Base-by-base conservation (phyloP, 2,888 invertebrate species). In the Melanchra persicariae region DNA sequence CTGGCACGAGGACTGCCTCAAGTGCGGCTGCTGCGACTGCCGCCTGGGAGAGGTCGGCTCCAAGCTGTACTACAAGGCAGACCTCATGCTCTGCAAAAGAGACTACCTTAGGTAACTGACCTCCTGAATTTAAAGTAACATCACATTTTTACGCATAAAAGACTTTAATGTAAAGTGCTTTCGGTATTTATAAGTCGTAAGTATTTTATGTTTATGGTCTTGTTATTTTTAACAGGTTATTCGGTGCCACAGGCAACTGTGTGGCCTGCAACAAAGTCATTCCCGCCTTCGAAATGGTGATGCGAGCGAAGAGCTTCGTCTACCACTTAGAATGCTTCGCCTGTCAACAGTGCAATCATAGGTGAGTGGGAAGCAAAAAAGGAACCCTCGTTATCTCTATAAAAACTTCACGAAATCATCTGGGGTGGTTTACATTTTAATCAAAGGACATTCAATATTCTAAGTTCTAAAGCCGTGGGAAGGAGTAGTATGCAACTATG, bases 271-370 rank as follows among this genome's bases (percentile, higher is more conserved):
- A 97, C 95, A 98, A 99, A 97, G 98, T 98, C 91, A 99, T 99
- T 93, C 98, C 98, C 77, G 98, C 99, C 83, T 99, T 98, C 95
- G 99, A 99, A 96, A 98, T 99, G 98, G 99, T 99, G 88, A 99
- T 99, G 99, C 97, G 98, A 93, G 98, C 98, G 84, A 97, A 98
- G 94, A 98, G 97, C 90, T 98, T 98, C 94, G 98, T 99, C 82
- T 99, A 99, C 96, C 99, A 99, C 95, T 97, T 99, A 94, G 98
- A 99, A 94, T 99, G 99, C 93, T 99, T 99, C 93, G 98, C 98
- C 87, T 99, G 99, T 96, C 98, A 98, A 94, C 98, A 98, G 93
- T 99, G 99, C 95, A 98, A 98, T 96, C 98, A 98, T 96, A 98
- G 98, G 98, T 98, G 93, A 94, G 91, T 75, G 61, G 62, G 17